These are phyloP conservation scores for Branchipolynoe longqiensis DNA, from an alignment of 2,888 invertebrate species.

Conservation along the genomic window DNA sequence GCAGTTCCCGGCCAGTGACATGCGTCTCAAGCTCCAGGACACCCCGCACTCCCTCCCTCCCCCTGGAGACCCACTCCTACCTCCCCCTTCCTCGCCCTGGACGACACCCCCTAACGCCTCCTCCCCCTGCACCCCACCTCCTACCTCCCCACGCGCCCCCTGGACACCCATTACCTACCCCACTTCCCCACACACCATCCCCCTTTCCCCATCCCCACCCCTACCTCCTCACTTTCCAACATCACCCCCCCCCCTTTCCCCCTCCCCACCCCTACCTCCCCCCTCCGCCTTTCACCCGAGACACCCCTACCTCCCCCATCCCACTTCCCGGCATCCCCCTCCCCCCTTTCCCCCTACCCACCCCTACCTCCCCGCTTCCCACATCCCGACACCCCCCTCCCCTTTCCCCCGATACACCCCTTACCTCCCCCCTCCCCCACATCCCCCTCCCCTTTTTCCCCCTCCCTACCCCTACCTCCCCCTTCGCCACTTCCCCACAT, in stretches of 20 bases:
- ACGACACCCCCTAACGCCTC: neutral
- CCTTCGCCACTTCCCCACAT: neutral
- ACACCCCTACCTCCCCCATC: neutral
- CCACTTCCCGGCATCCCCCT: neutral
- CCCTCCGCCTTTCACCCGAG: neutral
- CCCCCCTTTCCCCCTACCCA: neutral
- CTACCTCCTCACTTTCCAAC: too few relatives aligned
- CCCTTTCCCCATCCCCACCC: too few relatives aligned
- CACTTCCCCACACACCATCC: neutral
- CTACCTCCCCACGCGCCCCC: neutral
- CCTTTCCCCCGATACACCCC: too few relatives aligned
- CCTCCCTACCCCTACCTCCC: neutral
- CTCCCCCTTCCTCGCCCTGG: neutral
- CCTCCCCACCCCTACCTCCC: conserved; percentile 5
- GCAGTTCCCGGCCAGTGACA: too few relatives aligned
- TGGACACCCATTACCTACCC: neutral
- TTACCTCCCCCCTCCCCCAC: too few relatives aligned
- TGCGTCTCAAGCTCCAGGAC: too few relatives aligned
- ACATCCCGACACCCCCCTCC: neutral
- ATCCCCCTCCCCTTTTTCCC: neutral
- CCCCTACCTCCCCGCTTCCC: neutral
- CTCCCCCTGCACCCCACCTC: too few relatives aligned
- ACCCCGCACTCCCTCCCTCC: neutral
- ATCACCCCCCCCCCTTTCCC: too few relatives aligned
- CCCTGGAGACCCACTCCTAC: neutral